Conservation (phyloP, 2,113 vertebrate genomes). For the Oplegnathus fasciatus region DNA sequence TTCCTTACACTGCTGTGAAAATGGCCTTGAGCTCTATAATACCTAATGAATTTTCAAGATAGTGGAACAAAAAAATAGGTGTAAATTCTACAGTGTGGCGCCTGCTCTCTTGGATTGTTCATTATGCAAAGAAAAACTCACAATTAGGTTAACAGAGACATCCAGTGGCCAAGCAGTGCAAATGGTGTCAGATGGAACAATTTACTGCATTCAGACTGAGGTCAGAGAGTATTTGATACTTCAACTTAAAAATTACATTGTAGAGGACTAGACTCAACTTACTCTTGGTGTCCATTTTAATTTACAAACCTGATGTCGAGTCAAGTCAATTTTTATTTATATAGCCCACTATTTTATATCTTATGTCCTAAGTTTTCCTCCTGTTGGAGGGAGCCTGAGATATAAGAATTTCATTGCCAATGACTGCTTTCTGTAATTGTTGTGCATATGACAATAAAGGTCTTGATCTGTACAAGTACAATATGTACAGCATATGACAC, state of each 20-base stretch:
- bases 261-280: too few species aligned
- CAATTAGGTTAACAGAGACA: constrained; percentile 72
- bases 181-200: not conserved
- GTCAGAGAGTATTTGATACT: not conserved
- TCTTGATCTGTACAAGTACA: too few species aligned
- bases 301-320: not conserved
- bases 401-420: too few species aligned
- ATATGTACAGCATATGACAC: too few species aligned
- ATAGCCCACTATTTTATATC: too few species aligned
- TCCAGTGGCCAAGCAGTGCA: constrained; percentile 60
- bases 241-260: not conserved
- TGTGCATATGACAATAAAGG: too few species aligned
- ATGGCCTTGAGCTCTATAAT: constrained; percentile 52
- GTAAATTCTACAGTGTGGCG: constrained; percentile 9
- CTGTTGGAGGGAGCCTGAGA: too few species aligned
- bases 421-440: too few species aligned
- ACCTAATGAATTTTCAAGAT: constrained; percentile 53
- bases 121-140: constrained; percentile 1
- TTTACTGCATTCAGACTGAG: not conserved
- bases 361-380: too few species aligned
- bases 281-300: too few species aligned
- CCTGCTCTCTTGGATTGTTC: constrained; percentile 7
- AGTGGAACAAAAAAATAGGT: not conserved
- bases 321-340: too few species aligned
- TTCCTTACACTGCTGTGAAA: constrained; percentile 38